phyloP scores from a whole-genome alignment of 2,888 invertebrate genomes.

The Dynastes grantii region DNA sequence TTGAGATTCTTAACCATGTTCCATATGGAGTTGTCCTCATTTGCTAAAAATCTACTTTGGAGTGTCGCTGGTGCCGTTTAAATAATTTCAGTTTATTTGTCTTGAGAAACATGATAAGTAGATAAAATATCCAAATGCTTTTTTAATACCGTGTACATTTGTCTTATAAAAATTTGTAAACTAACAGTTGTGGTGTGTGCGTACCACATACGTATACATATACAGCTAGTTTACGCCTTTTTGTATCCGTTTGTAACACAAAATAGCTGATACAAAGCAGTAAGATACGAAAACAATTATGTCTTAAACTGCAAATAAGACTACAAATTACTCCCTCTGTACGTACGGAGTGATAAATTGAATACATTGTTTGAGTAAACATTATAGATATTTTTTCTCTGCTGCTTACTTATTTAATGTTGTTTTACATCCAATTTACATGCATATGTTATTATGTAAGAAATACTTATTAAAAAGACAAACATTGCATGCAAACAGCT shows the following conservation, averaged over 20 bases:
- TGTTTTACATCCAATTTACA: slow-evolving; percentile 47
- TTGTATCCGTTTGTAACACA: slow-evolving; percentile 1
- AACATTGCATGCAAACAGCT: slow-evolving; percentile 47
- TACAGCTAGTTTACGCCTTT: neutral
- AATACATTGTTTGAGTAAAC: slow-evolving; percentile 35
- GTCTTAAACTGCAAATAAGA: slow-evolving; percentile 21
- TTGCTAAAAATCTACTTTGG: too few species aligned
- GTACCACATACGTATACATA: too few species aligned
- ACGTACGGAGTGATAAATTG: slow-evolving; percentile 14
- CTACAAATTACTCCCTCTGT: slow-evolving; percentile 23
- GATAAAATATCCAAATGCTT: too few species aligned
- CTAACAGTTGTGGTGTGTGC: too few species aligned
- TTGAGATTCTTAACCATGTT: too few species aligned
- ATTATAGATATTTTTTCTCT: slow-evolving; percentile 41
- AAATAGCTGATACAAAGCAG: neutral
- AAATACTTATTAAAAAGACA: slow-evolving; percentile 46
- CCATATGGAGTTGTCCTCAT: too few species aligned
- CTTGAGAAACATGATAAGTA: too few species aligned
- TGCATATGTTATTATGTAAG: slow-evolving; percentile 46
- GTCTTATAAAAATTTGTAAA: too few species aligned
- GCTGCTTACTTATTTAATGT: slow-evolving; percentile 40
- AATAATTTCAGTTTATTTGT: too few species aligned
- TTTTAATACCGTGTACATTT: too few species aligned
- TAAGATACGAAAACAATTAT: slow-evolving; percentile 7
- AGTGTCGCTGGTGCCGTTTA: too few species aligned